Conservation (phyloP, 2,113 vertebrate species). For the Anguilla rostrata region DNA sequence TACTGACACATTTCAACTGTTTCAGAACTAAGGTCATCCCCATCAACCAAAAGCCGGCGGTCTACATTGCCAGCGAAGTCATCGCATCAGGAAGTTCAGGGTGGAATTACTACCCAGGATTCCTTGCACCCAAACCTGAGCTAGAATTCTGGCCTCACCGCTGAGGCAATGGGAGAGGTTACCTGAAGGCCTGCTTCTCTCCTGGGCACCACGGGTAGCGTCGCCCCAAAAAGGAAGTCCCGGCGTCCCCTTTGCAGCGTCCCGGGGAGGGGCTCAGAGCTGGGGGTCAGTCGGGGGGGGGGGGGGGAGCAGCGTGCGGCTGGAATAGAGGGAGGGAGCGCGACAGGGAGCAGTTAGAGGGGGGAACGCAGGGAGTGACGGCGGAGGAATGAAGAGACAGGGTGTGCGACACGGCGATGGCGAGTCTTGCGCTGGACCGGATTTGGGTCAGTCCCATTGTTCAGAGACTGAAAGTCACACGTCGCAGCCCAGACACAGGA, state of each 20-base stretch:
- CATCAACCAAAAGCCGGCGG: too few species aligned
- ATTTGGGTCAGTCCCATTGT: neutral
- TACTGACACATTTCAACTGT: too few species aligned
- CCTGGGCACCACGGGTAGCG: neutral
- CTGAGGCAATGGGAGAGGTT: neutral
- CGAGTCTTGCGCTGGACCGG: neutral
- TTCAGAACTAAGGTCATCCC: too few species aligned
- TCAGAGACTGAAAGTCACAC: neutral
- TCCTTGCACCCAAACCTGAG: too few species aligned
- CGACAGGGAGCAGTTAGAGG: neutral
- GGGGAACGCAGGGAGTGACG: too few species aligned
- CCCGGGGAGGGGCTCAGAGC: too few species aligned
- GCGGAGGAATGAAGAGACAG: neutral
- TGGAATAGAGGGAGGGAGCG: neutral
- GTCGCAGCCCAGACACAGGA: neutral
- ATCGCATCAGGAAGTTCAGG: neutral
- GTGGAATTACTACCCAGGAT: neutral
- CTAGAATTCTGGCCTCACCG: too few species aligned
- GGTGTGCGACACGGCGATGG: neutral
- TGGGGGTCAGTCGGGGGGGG: neutral
- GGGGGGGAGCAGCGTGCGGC: neutral
- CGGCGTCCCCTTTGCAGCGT: too few species aligned
- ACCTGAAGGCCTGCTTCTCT: neutral
- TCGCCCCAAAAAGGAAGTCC: neutral
- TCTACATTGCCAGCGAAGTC: neutral